Conservation (phyloP, 2,888 invertebrate genomes). For the Tetranychus piercei region DNA sequence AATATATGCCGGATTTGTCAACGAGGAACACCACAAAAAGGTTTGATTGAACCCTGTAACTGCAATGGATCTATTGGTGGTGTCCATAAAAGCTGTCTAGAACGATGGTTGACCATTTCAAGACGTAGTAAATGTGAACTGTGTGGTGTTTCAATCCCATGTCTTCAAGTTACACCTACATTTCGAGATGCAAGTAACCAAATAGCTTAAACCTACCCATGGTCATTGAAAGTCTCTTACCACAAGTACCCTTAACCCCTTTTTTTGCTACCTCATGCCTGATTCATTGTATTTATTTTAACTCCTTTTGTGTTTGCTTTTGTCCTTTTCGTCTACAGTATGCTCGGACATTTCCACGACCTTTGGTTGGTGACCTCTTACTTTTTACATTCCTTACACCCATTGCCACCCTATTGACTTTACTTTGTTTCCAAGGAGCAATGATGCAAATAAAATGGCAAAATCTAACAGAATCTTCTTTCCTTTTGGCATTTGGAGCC, state of each 20-base stretch:
- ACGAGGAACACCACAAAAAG: not conserved
- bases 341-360: not conserved
- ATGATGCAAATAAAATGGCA: not conserved
- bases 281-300: not conserved
- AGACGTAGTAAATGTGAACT: slow-evolving; percentile 4
- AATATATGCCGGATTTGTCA: slow-evolving; percentile 4
- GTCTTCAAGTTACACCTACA: not conserved
- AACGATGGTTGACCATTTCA: not conserved
- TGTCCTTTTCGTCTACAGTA: not conserved
- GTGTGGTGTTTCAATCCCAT: not conserved
- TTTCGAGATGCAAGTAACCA: not conserved
- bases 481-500: slow-evolving; percentile 4
- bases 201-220: not conserved
- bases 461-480: not conserved
- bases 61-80: not conserved
- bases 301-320: not conserved
- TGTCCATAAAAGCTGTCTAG: not conserved
- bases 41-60: slow-evolving; percentile 7
- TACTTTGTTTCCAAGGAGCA: slow-evolving; percentile 6
- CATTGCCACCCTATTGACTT: not conserved
- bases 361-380: not conserved
- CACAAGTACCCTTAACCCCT: not conserved
- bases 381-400: slow-evolving; percentile 4
- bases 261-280: not conserved
- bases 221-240: no score